A percentile compares a stretch with the other conserved stretches of the same genome.
Evolutionary conservation across 1,140 invertebrate species (phyloP).

Genomic region (Drosophila albomicans): DNA sequence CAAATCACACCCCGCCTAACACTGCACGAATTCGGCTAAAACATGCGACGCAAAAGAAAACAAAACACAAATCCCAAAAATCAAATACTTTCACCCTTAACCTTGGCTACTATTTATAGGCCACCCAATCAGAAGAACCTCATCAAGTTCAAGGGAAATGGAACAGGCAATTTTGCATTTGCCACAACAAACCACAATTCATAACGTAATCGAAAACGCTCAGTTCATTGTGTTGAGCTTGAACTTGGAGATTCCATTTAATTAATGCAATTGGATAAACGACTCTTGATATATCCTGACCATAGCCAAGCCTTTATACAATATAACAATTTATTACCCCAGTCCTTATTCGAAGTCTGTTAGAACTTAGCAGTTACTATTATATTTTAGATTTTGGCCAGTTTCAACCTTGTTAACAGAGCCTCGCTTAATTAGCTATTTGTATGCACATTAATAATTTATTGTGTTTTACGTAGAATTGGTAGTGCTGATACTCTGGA

Average conservation of each 20-base stretch:
- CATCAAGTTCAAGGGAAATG: slow-evolving; percentile 76
- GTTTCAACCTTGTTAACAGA: not conserved
- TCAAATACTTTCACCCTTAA: slow-evolving; percentile 45
- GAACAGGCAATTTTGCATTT: slow-evolving; percentile 49
- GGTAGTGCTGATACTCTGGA: slow-evolving; percentile 82
- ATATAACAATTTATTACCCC: too few species aligned
- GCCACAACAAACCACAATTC: slow-evolving; percentile 57
- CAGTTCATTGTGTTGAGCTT: not conserved
- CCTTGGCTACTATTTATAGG: slow-evolving; percentile 68
- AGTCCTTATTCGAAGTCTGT: too few species aligned
- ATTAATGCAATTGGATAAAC: slow-evolving; percentile 7
- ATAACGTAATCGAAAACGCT: slow-evolving; percentile 22
- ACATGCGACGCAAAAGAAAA: slow-evolving; percentile 24
- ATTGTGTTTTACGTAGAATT: slow-evolving; percentile 54
- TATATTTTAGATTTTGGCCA: not conserved
- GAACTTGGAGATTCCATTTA: slow-evolving; percentile 17
- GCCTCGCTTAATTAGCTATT: slow-evolving; percentile 15
- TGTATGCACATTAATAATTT: slow-evolving; percentile 26
- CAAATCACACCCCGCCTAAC: slow-evolving; percentile 28
- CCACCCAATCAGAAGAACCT: slow-evolving; percentile 22
- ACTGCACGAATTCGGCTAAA: slow-evolving; percentile 19
- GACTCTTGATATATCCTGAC: not conserved
- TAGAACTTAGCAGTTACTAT: too few species aligned
- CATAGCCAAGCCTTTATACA: not conserved
- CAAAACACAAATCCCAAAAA: slow-evolving; percentile 24